Base-by-base conservation (phyloP, 2,888 invertebrate species). In the Tenthredo livida region DNA sequence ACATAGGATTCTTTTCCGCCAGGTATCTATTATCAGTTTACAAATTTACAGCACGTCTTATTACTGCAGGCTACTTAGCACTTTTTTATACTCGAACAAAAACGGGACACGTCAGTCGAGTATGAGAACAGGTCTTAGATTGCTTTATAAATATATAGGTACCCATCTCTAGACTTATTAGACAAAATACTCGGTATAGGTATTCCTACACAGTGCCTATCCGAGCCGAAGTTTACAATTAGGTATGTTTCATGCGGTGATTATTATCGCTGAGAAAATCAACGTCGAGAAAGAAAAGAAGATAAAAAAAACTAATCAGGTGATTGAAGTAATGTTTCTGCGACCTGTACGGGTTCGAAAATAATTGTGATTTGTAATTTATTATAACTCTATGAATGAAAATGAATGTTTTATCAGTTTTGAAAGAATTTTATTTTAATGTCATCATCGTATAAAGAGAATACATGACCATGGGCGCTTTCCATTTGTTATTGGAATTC, bases 21-120 rank as follows among this genome's bases (percentile, higher is more conserved):
- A 80, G 67, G 83, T 83, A 65, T 83, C 83, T 65, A 70, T 83
- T 83, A 70, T 33, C 67, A 83, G 83, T 70, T 83, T 83, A 83
- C 83, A 65, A 43, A 83, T 83, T 67, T 70, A 83, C 83, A 83
- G 80, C 80, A 58, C 29, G 80, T 58, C 80, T 80, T 61, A 80
- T 80, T 80, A 80, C 80, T 40, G 37, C 80, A 40, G 80, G 72
- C 40, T 61, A 21, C 40, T 80, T 29, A 61, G 50, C 58, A 29
- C 37, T 80, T 58, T 40, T 80, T 54, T 58, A 21, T 37, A 40
- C 21, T 80, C 25, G 6, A 37, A 80, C 77, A 47, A 50, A 77
- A 50, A 40, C 54, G 12, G 29, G 33, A 77, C 77, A 77, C 77
- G 77, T 77, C 77, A 77, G 77, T 33, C 77, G 29, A 29, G 54